Evolutionary conservation across 2,113 vertebrate genomes (phyloP), one percentile per base, ranked within the genome.

Genomic region (Urocitellus parryii): DNA sequence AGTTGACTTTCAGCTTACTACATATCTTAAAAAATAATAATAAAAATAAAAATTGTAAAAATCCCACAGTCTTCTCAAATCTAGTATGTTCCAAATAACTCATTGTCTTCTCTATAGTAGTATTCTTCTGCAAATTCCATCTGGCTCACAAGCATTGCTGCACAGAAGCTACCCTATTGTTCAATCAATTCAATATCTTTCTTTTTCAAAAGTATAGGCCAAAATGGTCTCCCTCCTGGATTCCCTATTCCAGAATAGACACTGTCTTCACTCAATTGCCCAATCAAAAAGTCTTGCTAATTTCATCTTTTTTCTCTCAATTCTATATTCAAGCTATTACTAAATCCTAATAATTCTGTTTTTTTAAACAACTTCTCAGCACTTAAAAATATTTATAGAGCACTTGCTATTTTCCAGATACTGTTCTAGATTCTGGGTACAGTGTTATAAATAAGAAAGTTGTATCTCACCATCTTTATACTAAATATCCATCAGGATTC

Each of bases 1-100:
- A 68, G 53, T 5, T 94, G 76, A 90, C n/a, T 96, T 87, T 90
- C 70, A 72, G 32, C 82, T 82, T 58, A 79, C 34, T 87, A 65
- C 1, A 0, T 63, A 78, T 72, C 70, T 91, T 14, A 37, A 42
- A 42, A 42, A 42, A 90, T 10, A 93, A 16, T 17, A 56, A 56
- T 5, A 56, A 20, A 20, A 56, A 56, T 45, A 45, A 45, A 45
- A 45, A 8, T 45, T 45, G 9, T 9, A 45, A 45, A 45, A 67
- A 82, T 6, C 37, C 53, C 45, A 76, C 2, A 73, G 16, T 89
- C 53, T 77, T 72, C 39, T 82, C 61, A 82, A 92, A 86, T 87
- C 32, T 12, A 90, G 4, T 11, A 53, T 58, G n/a, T 78, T 87
- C 67, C 77, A 88, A 88, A 34, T 2, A 95, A 67, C 2, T 85